Conservation (phyloP, 2,797 vertebrate species). For the Acanthiza pusilla region DNA sequence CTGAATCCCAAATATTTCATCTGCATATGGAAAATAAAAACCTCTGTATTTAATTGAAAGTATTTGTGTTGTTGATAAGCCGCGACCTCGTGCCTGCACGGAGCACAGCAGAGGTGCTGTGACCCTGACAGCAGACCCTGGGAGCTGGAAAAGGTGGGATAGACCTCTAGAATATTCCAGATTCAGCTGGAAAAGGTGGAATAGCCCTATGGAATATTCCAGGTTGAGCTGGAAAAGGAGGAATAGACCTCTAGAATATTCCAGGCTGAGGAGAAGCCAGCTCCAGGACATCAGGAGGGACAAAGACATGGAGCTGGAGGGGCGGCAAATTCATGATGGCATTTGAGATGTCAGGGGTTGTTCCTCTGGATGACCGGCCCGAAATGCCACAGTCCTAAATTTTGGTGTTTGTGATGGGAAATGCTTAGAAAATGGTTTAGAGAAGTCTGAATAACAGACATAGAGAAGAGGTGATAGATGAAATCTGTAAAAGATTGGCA, state of each 20-base stretch:
- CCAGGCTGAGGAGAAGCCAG: not conserved
- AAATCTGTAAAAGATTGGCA: not conserved
- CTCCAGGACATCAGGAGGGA: not conserved
- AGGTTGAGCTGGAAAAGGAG: not conserved
- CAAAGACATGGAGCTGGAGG: not conserved
- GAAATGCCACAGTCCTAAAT: not conserved
- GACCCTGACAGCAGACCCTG: not conserved
- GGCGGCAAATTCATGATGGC: not conserved
- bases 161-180: not conserved
- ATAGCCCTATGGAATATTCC: not conserved
- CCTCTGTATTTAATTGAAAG: not conserved
- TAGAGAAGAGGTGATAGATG: not conserved
- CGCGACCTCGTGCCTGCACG: not conserved
- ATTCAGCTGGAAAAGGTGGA: too few relatives aligned
- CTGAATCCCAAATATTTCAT: not conserved
- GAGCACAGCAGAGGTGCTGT: fast-evolving
- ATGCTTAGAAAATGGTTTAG: not conserved
- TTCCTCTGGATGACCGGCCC: not conserved
- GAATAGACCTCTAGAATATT: not conserved
- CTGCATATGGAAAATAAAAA: not conserved
- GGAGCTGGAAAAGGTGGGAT: not conserved
- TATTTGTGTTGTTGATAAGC: too few relatives aligned
- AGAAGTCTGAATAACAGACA: not conserved
- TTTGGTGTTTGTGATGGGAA: not conserved
- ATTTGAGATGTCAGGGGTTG: not conserved